A percentile compares a stretch with the other conserved stretches of the same genome.
Conservation (phyloP, 2,888 invertebrate species). For the Actias luna region DNA sequence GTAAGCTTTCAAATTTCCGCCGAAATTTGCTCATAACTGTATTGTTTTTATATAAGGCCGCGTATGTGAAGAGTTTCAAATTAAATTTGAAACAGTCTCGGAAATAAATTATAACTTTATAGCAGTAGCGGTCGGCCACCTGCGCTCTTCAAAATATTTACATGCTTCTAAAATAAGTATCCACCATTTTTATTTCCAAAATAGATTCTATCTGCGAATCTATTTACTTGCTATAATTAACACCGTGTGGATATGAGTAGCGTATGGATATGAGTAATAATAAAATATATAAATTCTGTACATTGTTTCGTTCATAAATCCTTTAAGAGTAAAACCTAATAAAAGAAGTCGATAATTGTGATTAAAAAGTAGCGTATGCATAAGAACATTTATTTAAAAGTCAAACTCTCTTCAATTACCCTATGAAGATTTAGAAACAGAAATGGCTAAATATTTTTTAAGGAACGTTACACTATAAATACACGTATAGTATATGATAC, state of each 20-base stretch:
- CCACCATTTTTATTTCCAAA: background rate
- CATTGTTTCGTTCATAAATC: too few species aligned
- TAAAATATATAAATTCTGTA: too few species aligned
- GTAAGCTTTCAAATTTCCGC: constrained; percentile 48
- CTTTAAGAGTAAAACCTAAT: too few species aligned
- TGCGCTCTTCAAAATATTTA: constrained; percentile 21
- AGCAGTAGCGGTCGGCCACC: constrained; percentile 13
- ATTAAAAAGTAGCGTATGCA: too few species aligned
- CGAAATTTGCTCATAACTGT: constrained; percentile 40
- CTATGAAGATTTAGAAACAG: too few species aligned
- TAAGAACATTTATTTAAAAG: too few species aligned
- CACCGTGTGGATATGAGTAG: background rate
- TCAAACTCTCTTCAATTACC: too few species aligned
- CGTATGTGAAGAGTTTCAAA: constrained; percentile 29
- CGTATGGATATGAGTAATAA: too few species aligned
- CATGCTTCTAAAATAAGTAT: background rate
- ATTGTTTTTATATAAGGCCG: constrained; percentile 37
- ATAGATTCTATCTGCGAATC: background rate
- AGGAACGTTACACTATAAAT: background rate
- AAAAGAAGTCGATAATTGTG: too few species aligned
- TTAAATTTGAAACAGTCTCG: constrained; percentile 32
- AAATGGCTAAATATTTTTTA: background rate
- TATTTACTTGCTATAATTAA: background rate
- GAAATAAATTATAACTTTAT: constrained; percentile 37
- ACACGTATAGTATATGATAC: background rate